Base-by-base conservation (phyloP, 1,140 invertebrate species). In the Drosophila biarmipes region DNA sequence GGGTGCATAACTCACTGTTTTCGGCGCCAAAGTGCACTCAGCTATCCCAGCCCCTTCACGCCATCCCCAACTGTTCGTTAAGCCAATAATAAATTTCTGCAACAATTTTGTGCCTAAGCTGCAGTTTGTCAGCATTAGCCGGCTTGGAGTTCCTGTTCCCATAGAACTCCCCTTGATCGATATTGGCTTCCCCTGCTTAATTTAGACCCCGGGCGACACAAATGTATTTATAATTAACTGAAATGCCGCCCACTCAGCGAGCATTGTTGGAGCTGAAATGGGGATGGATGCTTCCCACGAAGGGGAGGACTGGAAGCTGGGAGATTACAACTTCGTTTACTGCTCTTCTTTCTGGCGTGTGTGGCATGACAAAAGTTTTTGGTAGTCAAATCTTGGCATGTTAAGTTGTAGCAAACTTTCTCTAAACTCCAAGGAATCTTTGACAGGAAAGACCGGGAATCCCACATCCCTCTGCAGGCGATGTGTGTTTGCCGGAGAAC, bases 81-180 rank as follows among this genome's bases (percentile, higher is more conserved):
- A 84, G 80, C 80, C 80, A 84, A 84, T 84, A 84, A 84, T 84
- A 84, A 84, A 84, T 84, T 84, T 84, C 75, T 71, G 59, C 75
- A 71, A 79, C 75, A 84, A 84, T 84, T 78, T 84, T 75, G 64
- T 81, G 71, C 55, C 75, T 84, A 84, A 79, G 78, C 75, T 78
- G 80, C 80, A 84, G 69, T 84, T 84, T 75, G 80, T 84, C 80
- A 84, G 80, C 75, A 84, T 84, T 78, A 84, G 72, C 59, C 57
- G 71, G 54, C 34, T 67, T 37, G 48, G 67, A 49, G 53, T 46
- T 53, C 42, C 52, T 46, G 12, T n/a, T 14, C 27, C 42, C 29
- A 0, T 5, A n/a, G 27, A 64, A n/a, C 14, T 24, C 51, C 31
- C 6, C 43, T 52, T 48, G 38, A 73, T 80, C 62, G 69, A 73